These are phyloP conservation scores for Vidua chalybeata DNA, from an alignment of 2,113 vertebrate species.

Conservation along the genomic window DNA sequence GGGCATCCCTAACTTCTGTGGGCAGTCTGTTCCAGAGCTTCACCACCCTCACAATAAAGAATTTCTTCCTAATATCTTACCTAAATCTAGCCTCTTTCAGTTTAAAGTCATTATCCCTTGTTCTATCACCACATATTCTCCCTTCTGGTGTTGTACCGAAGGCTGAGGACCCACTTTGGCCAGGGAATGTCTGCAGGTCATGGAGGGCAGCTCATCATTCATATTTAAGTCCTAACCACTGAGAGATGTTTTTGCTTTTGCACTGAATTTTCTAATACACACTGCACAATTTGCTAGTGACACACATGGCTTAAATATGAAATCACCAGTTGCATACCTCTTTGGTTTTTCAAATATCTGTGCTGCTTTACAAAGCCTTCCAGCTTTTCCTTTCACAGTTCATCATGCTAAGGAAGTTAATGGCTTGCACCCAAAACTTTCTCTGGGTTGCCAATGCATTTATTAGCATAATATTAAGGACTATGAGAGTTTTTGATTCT, in stretches of 20 bases:
- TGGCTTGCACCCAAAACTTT: background rate
- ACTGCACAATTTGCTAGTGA: background rate
- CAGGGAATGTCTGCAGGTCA: background rate
- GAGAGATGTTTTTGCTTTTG: background rate
- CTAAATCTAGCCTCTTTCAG: background rate
- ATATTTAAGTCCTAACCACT: background rate
- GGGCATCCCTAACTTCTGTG: background rate
- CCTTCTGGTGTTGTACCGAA: background rate
- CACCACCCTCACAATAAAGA: background rate
- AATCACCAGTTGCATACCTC: background rate
- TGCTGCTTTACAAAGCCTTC: background rate
- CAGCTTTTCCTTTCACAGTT: background rate
- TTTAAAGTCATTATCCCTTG: background rate
- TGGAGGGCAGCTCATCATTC: background rate
- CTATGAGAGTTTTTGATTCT: background rate
- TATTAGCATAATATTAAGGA: background rate
- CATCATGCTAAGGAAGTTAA: background rate
- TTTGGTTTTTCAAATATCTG: background rate
- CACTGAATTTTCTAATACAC: background rate
- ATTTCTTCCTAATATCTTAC: background rate
- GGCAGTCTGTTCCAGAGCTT: background rate
- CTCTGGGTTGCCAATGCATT: background rate
- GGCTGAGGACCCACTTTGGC: background rate
- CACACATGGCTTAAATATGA: background rate
- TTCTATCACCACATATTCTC: too few species aligned